Conservation (phyloP, 2,797 vertebrate species). For the Petrocephalus sullivani region DNA sequence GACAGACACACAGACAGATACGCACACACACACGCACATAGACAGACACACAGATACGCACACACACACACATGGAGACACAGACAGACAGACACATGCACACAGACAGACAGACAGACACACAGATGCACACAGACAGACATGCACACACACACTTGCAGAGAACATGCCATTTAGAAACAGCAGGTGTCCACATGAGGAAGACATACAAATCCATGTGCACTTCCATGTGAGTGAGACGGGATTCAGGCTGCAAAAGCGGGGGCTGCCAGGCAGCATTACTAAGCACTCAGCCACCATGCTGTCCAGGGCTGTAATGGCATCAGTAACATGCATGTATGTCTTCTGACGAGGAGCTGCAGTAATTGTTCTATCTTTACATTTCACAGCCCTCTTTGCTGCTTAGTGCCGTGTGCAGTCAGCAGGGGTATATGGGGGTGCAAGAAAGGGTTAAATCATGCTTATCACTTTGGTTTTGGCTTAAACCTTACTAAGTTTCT, state of each 20-base stretch:
- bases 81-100: too few species aligned
- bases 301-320: neutral
- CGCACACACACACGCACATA: too few species aligned
- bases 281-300: neutral
- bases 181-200: neutral
- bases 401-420: neutral
- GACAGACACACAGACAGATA: too few species aligned
- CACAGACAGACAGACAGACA: too few species aligned
- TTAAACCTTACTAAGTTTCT: neutral
- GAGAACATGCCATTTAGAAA: neutral
- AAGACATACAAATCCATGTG: neutral
- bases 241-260: neutral
- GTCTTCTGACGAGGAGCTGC: neutral
- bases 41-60: too few species aligned
- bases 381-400: neutral
- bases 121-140: too few species aligned
- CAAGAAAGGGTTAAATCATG: neutral
- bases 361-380: neutral
- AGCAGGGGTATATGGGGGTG: neutral
- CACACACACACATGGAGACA: too few species aligned
- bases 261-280: neutral
- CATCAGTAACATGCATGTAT: neutral
- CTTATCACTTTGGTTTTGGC: neutral
- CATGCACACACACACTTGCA: too few species aligned
- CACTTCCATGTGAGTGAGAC: neutral